phyloP scores from a whole-genome alignment of 2,113 vertebrate genomes.

The Cheilinus undulatus region DNA sequence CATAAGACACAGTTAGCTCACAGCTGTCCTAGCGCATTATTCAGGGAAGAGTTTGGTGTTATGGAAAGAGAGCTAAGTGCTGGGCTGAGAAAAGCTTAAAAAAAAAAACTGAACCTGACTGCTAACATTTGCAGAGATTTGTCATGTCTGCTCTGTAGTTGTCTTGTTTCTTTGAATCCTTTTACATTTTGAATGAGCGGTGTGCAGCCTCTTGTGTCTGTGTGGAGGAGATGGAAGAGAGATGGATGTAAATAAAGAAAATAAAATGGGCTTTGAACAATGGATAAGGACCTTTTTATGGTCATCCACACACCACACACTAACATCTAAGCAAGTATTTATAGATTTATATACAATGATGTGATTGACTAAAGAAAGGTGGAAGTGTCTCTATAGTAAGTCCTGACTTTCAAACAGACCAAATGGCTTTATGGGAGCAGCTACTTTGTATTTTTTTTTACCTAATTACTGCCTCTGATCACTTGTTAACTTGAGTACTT shows the following conservation, averaged over 20 bases:
- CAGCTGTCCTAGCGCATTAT: not conserved
- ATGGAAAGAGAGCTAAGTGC: not conserved
- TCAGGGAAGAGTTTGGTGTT: slow-evolving; percentile 4
- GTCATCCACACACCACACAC: not conserved
- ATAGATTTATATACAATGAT: not conserved
- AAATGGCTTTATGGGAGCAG: not conserved
- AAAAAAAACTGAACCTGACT: not conserved
- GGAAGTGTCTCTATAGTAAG: not conserved
- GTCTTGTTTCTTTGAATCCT: not conserved
- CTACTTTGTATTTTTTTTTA: not conserved
- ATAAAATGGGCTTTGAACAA: not conserved
- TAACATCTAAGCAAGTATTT: not conserved
- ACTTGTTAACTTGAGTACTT: too few relatives aligned
- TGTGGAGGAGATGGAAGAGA: not conserved
- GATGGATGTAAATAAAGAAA: not conserved
- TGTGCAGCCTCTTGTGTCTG: not conserved
- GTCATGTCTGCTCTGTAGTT: not conserved
- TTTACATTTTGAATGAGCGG: slow-evolving; percentile 29
- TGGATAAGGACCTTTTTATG: not conserved
- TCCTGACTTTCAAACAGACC: not conserved
- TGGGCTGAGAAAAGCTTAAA: not conserved
- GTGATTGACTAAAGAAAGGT: too few relatives aligned
- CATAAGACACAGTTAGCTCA: not conserved
- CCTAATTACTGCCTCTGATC: not conserved
- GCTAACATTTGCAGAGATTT: slow-evolving; percentile 21